Conservation (phyloP, 2,797 vertebrate genomes). For the Aphelocoma californica region DNA sequence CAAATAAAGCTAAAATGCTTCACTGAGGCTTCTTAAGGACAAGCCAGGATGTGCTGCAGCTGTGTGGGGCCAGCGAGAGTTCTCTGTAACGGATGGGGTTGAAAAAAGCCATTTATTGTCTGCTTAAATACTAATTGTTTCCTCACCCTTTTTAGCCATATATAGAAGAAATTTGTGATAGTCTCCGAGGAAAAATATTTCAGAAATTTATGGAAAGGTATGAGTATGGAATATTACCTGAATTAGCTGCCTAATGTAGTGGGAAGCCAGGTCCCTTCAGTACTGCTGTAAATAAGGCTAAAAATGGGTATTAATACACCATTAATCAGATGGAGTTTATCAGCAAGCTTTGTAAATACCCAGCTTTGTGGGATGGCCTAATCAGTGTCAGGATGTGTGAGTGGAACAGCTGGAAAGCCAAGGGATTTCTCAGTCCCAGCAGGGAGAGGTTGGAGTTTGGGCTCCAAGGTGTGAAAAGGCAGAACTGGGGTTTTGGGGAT, state of each 20-base stretch:
- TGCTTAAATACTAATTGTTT: not conserved
- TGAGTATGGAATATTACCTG: not conserved
- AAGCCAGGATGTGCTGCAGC: not conserved
- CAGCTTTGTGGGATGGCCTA: not conserved
- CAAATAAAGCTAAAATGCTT: not conserved
- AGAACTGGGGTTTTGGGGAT: too few relatives aligned
- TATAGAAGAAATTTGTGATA: slow-evolving; percentile 97
- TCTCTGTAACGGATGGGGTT: rapidly evolving
- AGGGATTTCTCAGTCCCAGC: not conserved
- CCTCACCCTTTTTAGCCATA: slow-evolving; percentile 83
- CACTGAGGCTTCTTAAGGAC: not conserved
- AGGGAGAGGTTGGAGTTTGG: not conserved
- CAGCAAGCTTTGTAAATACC: not conserved
- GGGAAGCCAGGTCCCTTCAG: not conserved
- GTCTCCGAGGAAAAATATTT: slow-evolving; percentile 93
- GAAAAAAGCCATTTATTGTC: not conserved
- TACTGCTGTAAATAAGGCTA: not conserved
- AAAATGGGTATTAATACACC: not conserved
- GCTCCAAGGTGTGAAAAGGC: not conserved
- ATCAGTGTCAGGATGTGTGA: not conserved
- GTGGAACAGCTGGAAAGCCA: not conserved
- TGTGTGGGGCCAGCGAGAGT: rapidly evolving
- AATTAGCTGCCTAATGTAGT: not conserved
- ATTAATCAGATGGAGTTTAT: not conserved
- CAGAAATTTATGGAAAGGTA: slow-evolving; percentile 97